Conservation (phyloP, 2,888 invertebrate genomes). For the Dendrolimus pini region DNA sequence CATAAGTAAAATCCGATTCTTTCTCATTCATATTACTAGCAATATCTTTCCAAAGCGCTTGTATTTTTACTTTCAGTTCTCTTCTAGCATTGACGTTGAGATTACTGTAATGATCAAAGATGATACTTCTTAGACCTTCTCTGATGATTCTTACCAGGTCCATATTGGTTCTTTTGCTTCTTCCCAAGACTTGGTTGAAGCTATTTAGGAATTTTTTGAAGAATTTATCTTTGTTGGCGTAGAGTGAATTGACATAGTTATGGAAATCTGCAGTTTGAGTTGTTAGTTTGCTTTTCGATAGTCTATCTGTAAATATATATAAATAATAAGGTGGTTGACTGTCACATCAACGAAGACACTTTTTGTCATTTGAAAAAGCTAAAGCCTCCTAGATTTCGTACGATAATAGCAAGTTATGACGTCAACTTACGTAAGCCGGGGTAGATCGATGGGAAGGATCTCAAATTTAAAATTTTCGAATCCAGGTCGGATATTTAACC, state of each 20-base stretch:
- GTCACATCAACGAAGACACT: no score
- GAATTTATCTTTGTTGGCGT: conserved; percentile 14
- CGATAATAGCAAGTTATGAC: no score
- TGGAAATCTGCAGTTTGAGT: conserved; percentile 15
- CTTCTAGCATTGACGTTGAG: conserved; percentile 21
- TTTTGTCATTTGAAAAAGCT: no score
- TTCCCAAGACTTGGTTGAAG: conserved; percentile 23
- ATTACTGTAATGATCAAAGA: conserved; percentile 37
- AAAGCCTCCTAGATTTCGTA: no score
- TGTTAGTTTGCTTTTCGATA: conserved; percentile 16
- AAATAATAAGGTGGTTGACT: no score
- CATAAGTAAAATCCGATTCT: no score
- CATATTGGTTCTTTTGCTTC: conserved; percentile 16
- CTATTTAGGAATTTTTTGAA: conserved; percentile 23
- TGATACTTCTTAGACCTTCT: conserved; percentile 21
- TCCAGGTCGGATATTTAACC: no score
- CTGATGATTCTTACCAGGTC: conserved; percentile 24
- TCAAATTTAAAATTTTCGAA: no score
- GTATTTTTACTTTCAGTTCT: conserved; percentile 21
- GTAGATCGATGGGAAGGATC: no score
- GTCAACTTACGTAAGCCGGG: no score
- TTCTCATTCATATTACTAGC: no score
- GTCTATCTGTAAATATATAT: background rate
- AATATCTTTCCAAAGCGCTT: conserved; percentile 16
- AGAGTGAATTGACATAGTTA: conserved; percentile 34